Percentiles rank a stretch among this genome's conserved stretches.
Evolutionary conservation across 2,888 invertebrate species (phyloP).

Genomic region (Elysia crispata): DNA sequence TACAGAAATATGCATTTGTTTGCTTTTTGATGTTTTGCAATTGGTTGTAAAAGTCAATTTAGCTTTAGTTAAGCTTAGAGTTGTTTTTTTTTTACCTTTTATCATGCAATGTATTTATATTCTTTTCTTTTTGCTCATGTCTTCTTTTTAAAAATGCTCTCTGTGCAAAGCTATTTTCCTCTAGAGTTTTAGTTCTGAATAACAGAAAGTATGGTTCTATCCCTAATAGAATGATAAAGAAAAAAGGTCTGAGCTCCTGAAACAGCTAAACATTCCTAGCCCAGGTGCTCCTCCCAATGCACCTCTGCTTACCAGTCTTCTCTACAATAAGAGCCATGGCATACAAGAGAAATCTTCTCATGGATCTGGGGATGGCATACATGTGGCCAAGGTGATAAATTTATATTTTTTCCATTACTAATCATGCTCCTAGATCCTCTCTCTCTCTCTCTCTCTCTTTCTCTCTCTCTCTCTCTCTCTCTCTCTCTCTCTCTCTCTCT

Average conservation of each 20-base stretch:
- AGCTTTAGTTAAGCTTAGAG: no score
- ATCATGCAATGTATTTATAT: background rate
- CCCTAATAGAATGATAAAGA: conserved; percentile 62
- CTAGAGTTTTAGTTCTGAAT: no score
- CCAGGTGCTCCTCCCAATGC: conserved; percentile 49
- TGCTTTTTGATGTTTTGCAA: no score
- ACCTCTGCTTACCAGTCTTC: conserved; percentile 30
- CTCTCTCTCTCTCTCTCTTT: no score
- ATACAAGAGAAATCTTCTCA: background rate
- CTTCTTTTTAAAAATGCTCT: background rate
- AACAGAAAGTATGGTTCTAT: no score
- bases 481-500: no score
- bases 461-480: no score
- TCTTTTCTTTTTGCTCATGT: background rate
- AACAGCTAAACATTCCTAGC: conserved; percentile 64
- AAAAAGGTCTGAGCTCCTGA: conserved; percentile 63
- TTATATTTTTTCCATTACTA: background rate
- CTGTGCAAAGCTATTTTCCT: no score
- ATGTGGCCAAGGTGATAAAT: conserved; percentile 44
- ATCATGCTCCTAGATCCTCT: background rate
- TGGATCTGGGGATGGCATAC: conserved; percentile 35
- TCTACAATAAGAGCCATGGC: background rate
- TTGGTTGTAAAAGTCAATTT: no score
- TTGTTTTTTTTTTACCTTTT: no score
- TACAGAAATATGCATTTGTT: no score